Evolutionary conservation across 2,888 invertebrate species (phyloP), one percentile per base, ranked within the genome.

Genomic region (Drepanosiphum platanoidis): DNA sequence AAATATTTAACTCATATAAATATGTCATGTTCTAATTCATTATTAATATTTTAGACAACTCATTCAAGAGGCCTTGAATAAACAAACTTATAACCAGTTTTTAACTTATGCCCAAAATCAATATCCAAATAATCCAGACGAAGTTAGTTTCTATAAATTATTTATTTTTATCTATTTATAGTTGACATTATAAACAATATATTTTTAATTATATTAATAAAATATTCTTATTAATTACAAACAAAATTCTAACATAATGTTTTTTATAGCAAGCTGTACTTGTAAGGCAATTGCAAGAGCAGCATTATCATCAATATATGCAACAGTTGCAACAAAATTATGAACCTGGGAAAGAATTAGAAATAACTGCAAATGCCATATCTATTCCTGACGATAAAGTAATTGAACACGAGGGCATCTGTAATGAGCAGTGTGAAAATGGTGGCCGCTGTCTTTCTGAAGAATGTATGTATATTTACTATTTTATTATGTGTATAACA

Each of bases 281-380:
- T 39, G 96, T 99, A 86, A 92, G 95, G 86, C 98, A 99, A 89
- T 91, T 99, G 72, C 99, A 99, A 90, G 98, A 98, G 88, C 98
- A 99, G 89, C 99, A 99, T 90, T 99, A 98, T 90, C 97, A 98
- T 89, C 98, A 99, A 89, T 99, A 99, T 90, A 97, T 99, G 93
- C 96, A 98, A 88, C 99, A 99, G 90, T 91, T 98, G 64, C 94
- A 92, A 90, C 93, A 91, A 89, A 92, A 90, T 89, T 92, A 89
- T 58, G 84, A 84, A 77, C 84, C 84, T 27, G 84, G 84, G 0
- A 84, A 77, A 77, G 84, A 84, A 52, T 58, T 84, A 27, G 84
- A 84, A 58, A 77, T 84, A 68, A n/a, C 77, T 1, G 30, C 84
- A 39, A 84, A 84, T 18, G 32, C 77, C 13, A 22, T 75, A 52